phyloP scores from a whole-genome alignment of 2,113 vertebrate genomes.

The Mus musculus region DNA sequence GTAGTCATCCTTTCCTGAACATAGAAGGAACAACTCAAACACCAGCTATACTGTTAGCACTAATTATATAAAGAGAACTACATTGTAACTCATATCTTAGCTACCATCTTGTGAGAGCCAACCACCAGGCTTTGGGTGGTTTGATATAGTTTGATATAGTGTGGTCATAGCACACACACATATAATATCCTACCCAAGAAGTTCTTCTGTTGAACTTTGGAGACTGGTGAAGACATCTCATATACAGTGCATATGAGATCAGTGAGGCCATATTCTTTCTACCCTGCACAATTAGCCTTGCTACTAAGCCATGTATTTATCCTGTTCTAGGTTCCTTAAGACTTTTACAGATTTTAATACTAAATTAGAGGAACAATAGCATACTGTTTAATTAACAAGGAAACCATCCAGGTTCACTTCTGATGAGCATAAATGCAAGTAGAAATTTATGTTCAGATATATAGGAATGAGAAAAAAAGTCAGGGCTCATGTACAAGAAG shows the following conservation, averaged over 20 bases:
- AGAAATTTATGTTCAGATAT: not conserved
- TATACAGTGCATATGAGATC: not conserved
- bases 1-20: not conserved
- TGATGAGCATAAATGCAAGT: not conserved
- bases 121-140: not conserved
- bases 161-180: not conserved
- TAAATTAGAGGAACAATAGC: not conserved
- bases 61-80: conserved; percentile 23
- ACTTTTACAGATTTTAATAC: not conserved
- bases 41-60: not conserved
- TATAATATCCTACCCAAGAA: not conserved
- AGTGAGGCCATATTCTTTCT: not conserved
- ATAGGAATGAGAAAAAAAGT: not conserved
- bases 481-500: not conserved
- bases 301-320: not conserved
- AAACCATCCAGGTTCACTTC: not conserved
- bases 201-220: not conserved
- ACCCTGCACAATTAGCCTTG: not conserved
- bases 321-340: not conserved
- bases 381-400: not conserved
- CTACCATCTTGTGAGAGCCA: not conserved
- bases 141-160: not conserved
- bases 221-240: not conserved
- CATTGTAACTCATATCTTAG: not conserved
- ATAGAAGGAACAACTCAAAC: not conserved